phyloP scores from a whole-genome alignment of 2,797 vertebrate genomes.

The Allobates femoralis region DNA sequence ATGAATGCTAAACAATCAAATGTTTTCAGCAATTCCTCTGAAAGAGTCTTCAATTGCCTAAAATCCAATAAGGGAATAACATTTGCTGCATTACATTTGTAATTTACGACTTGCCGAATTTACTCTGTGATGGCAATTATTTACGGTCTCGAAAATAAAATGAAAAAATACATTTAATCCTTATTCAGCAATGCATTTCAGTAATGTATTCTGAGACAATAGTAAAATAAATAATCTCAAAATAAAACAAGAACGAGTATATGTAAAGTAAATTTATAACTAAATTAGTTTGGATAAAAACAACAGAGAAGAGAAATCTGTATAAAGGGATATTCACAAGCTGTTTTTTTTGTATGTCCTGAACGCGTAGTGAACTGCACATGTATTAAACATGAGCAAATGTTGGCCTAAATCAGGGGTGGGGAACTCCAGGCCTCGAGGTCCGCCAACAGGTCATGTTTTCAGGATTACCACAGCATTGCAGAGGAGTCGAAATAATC shows the following conservation, averaged over 20 bases:
- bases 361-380: too few relatives aligned
- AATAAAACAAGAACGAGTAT: slow-evolving; percentile 6
- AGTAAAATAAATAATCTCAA: not conserved
- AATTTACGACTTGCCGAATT: slow-evolving; percentile 48
- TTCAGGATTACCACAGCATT: too few relatives aligned
- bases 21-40: slow-evolving; percentile 26
- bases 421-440: too few relatives aligned
- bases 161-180: slow-evolving; percentile 8
- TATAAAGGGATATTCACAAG: not conserved
- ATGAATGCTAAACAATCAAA: slow-evolving; percentile 36
- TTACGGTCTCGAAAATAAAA: slow-evolving; percentile 19
- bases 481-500: too few relatives aligned
- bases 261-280: not conserved
- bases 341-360: too few relatives aligned
- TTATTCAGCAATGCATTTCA: slow-evolving; percentile 24
- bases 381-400: too few relatives aligned
- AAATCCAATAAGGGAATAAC: slow-evolving; percentile 31
- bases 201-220: not conserved
- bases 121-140: slow-evolving; percentile 25
- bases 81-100: slow-evolving; percentile 48
- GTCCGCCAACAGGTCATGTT: too few relatives aligned
- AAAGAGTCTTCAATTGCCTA: not conserved
- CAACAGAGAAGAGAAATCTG: not conserved
- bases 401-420: too few relatives aligned
- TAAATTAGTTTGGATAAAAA: not conserved